Base-by-base conservation (phyloP, 2,888 invertebrate species). In the Melanchra persicariae region DNA sequence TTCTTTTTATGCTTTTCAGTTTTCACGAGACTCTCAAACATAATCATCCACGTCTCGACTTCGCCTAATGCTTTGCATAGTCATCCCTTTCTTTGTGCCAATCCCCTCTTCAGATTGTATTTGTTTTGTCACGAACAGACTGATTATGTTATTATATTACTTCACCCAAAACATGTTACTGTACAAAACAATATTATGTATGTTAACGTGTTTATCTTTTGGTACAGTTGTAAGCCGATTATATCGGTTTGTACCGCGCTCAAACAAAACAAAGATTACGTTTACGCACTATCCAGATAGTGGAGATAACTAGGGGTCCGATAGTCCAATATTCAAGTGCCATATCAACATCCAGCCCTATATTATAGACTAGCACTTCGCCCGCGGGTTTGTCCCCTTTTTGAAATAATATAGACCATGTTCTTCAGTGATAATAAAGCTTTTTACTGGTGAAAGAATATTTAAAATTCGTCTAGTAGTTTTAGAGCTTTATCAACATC, bases 261-360 rank as follows among this genome's bases (percentile, higher is more conserved):
- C 2, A 24, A 73, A 34, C 47, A 60, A 49, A 79, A 79, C 54
- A 74, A 17, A 0, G 73, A 79, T 74, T 55, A 79, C 22, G 22
- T 49, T 34, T 22, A 49, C 49, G 12, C n/a, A 60, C 12, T 24
- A 26, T 61, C 5, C 34, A 49, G 79, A 79, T 60, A 79, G 22
- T 22, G 12, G 1, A 47, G 73, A 74, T 74, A n/a, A 79, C 4
- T 47, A 19, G 24, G 8, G 52, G 30, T 34, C 9, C 34, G 24
- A 73, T 54, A 79, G 79, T 54, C 17, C 59, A 49, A 72, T 26
- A 34, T 58, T 74, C n/a, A 22, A 54, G 4, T 24, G 24, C 19
- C n/a, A 49, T 57, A 72, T 22, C 6, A 55, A 55, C 6, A 24
- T 22, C 17, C 1, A 7, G n/a, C 17, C 40, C 15, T 40, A 2